phyloP scores from a whole-genome alignment of 2,888 invertebrate genomes.

The Tiphia femorata region DNA sequence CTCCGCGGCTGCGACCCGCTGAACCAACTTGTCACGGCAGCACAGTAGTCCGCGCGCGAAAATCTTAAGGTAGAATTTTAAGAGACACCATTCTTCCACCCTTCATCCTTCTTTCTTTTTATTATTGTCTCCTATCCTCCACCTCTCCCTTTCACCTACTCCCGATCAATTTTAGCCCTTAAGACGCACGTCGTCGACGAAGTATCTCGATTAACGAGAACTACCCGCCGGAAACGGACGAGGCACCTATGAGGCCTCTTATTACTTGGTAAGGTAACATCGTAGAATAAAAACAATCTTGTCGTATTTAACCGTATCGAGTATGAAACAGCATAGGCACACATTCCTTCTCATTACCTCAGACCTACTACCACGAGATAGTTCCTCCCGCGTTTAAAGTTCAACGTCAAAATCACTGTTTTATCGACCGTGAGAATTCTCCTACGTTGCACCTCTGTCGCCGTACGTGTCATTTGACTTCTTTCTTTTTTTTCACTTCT shows the following conservation, averaged over 20 bases:
- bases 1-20: constrained; percentile 60
- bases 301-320: constrained; percentile 29
- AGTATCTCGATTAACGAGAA: constrained; percentile 56
- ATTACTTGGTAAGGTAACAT: background rate
- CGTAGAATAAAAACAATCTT: constrained; percentile 23
- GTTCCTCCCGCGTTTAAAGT: constrained; percentile 55
- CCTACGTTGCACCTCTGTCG: too few species aligned
- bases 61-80: too few species aligned
- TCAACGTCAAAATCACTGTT: too few species aligned
- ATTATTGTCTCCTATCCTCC: too few species aligned
- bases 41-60: constrained; percentile 40
- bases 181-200: constrained; percentile 48
- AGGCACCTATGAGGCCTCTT: constrained; percentile 16
- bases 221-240: background rate
- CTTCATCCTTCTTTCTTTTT: too few species aligned
- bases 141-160: too few species aligned
- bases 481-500: too few species aligned
- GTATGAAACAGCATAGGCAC: too few species aligned
- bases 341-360: constrained; percentile 62
- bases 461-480: too few species aligned
- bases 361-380: constrained; percentile 58
- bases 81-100: too few species aligned
- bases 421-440: background rate
- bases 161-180: constrained; percentile 24
- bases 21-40: constrained; percentile 63